A percentile compares a stretch with the other conserved stretches of the same genome.
Evolutionary conservation across 2,888 invertebrate genomes (phyloP).

Genomic region (Cosmia pyralina): DNA sequence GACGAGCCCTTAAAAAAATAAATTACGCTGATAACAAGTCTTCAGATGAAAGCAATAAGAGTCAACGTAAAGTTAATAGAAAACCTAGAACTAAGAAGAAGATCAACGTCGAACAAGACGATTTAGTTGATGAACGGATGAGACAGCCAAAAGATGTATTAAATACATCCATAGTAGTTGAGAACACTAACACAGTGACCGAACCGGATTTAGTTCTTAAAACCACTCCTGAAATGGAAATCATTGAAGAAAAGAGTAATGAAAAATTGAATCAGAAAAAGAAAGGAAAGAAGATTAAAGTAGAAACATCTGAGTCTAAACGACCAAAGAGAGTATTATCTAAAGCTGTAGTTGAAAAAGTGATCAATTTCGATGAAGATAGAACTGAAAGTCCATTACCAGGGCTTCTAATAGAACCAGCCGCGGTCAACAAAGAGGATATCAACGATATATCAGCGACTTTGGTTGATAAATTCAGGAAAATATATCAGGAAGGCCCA

Average conservation of each 20-base stretch:
- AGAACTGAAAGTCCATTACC: conserved; percentile 81
- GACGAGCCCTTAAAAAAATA: conserved; percentile 49
- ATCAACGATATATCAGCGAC: conserved; percentile 69
- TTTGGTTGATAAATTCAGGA: conserved; percentile 76
- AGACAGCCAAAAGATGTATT: conserved; percentile 72
- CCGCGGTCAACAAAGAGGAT: conserved; percentile 61
- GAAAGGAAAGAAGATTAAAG: conserved; percentile 51
- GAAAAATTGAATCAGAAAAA: conserved; percentile 52
- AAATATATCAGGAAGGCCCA: conserved; percentile 70
- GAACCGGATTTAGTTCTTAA: conserved; percentile 67
- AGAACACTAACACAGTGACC: conserved; percentile 48
- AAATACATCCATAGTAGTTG: conserved; percentile 74
- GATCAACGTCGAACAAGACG: conserved; percentile 43
- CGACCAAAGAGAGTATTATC: conserved; percentile 49
- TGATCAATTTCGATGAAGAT: conserved; percentile 65
- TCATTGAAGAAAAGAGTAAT: conserved; percentile 61
- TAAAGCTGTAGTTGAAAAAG: conserved; percentile 56
- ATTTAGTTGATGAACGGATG: conserved; percentile 80
- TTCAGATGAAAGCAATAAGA: conserved; percentile 62
- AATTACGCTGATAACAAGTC: conserved; percentile 66
- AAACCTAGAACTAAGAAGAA: conserved; percentile 55
- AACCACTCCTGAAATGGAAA: conserved; percentile 74
- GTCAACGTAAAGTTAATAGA: conserved; percentile 56
- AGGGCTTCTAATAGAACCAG: conserved; percentile 78
- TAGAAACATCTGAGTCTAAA: conserved; percentile 50